A percentile compares a stretch with the other conserved stretches of the same genome.
Conservation (phyloP, 2,113 vertebrate genomes). For the Gila orcuttii region DNA sequence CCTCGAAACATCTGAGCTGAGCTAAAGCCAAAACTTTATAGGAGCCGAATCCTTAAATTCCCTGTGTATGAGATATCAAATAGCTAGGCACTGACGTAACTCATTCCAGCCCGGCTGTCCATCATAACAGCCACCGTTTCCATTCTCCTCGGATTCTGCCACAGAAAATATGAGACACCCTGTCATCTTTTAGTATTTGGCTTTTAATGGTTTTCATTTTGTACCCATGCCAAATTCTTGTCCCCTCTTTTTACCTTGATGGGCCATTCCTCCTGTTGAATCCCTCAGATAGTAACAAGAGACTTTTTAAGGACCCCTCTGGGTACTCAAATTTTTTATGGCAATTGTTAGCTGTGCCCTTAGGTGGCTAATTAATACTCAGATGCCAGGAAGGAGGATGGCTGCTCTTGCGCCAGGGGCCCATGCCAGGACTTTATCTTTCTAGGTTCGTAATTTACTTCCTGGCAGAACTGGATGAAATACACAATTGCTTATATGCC, state of each 20-base stretch:
- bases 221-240: not conserved
- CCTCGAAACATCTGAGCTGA: conserved; percentile 1
- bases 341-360: conserved; percentile 27
- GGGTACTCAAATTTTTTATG: conserved; percentile 12
- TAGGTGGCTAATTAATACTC: conserved; percentile 40
- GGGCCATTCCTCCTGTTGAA: conserved; percentile 3
- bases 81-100: not conserved
- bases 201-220: not conserved
- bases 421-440: conserved; percentile 37
- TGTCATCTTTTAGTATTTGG: not conserved
- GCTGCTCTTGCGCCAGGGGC: conserved; percentile 5
- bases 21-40: conserved; percentile 17
- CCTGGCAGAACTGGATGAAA: conserved; percentile 8
- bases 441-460: conserved; percentile 28
- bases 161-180: not conserved
- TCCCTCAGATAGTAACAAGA: not conserved
- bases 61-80: conserved; percentile 23
- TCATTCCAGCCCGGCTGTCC: conserved; percentile 14
- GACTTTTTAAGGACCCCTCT: not conserved
- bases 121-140: conserved; percentile 1
- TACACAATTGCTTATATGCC: not conserved
- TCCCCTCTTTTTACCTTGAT: not conserved
- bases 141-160: conserved; percentile 5
- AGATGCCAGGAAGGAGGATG: not conserved
- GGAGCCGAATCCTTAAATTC: not conserved